These are phyloP conservation scores for Diarsia rubi DNA, from an alignment of 2,888 invertebrate genomes.

Conservation along the genomic window DNA sequence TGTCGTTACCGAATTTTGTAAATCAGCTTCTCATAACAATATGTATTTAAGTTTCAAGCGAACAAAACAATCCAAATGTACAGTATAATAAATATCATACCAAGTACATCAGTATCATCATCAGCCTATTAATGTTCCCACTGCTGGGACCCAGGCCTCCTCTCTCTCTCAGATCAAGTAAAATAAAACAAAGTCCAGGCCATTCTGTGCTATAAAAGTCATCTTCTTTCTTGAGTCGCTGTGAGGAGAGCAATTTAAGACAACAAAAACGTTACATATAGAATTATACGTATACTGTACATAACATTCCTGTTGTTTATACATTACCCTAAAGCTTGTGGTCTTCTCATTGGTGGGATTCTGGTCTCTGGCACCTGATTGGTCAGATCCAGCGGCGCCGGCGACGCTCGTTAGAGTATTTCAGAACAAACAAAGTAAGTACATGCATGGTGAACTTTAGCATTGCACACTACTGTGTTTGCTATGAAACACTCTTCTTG, in stretches of 20 bases:
- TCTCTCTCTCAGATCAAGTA: background rate
- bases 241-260: conserved; percentile 90
- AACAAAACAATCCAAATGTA: background rate
- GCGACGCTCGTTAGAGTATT: conserved; percentile 77
- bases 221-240: conserved; percentile 59
- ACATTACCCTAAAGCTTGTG: conserved; percentile 86
- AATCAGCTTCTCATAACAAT: background rate
- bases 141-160: no score
- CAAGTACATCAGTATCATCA: no score
- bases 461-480: conserved; percentile 91
- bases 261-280: conserved; percentile 92
- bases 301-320: conserved; percentile 91
- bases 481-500: conserved; percentile 85
- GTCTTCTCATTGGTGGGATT: conserved; percentile 24
- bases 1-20: background rate
- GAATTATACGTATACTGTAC: conserved; percentile 90
- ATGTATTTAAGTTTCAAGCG: background rate
- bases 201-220: background rate
- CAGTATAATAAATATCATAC: background rate
- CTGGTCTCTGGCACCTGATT: conserved; percentile 55
- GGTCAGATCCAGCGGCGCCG: conserved; percentile 11
- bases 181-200: background rate
- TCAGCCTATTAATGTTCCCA: no score
- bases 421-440: conserved; percentile 91
- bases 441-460: conserved; percentile 89